These are phyloP conservation scores for Corythoichthys intestinalis DNA, from an alignment of 2,113 vertebrate species.

Conservation along the genomic window DNA sequence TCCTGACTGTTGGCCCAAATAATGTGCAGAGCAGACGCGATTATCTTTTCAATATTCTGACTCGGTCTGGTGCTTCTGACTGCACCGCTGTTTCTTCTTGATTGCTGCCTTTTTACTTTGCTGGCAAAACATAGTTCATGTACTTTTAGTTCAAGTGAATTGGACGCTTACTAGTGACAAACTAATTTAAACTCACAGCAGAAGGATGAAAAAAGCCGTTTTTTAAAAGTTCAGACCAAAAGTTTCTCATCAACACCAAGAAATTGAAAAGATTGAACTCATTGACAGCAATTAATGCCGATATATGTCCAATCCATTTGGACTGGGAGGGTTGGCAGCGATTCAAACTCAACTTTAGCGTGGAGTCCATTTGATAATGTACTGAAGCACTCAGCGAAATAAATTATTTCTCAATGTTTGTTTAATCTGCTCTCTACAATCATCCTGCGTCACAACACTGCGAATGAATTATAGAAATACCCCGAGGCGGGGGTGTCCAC, in stretches of 20 bases:
- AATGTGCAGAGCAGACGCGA: neutral
- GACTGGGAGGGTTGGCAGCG: too few species aligned
- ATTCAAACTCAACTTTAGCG: neutral
- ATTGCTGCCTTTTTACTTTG: slow-evolving; percentile 18
- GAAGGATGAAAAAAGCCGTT: too few species aligned
- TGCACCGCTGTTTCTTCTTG: slow-evolving; percentile 20
- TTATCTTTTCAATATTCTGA: slow-evolving; percentile 18
- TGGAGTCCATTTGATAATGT: neutral
- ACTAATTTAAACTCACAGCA: too few species aligned
- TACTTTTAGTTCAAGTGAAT: too few species aligned
- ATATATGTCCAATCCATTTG: too few species aligned
- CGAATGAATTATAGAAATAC: slow-evolving; percentile 1
- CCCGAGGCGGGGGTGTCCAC: neutral
- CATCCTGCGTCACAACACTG: neutral
- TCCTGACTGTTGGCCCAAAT: neutral
- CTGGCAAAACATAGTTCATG: neutral
- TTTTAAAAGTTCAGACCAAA: too few species aligned
- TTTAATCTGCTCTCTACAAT: neutral
- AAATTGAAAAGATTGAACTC: too few species aligned
- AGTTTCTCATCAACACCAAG: too few species aligned
- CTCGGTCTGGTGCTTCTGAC: slow-evolving; percentile 20
- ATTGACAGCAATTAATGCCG: too few species aligned
- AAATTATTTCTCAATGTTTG: neutral
- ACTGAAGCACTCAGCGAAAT: neutral
- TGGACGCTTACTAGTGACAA: too few species aligned